These are phyloP conservation scores for Hippocampus zosterae DNA, from an alignment of 2,113 vertebrate genomes.

Conservation along the genomic window DNA sequence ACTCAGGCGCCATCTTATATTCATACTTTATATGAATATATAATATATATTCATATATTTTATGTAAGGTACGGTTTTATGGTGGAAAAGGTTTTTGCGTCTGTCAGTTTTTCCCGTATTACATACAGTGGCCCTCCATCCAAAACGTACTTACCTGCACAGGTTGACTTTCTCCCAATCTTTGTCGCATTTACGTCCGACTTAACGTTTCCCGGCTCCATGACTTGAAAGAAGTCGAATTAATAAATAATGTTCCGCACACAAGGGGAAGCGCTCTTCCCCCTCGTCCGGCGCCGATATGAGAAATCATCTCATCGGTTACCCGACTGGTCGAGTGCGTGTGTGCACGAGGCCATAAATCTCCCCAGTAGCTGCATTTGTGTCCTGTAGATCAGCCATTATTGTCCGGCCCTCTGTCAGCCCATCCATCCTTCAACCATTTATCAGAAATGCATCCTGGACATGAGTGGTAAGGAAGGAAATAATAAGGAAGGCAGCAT, in stretches of 20 bases:
- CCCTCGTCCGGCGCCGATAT: slow-evolving; percentile 35
- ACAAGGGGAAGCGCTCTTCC: slow-evolving; percentile 42
- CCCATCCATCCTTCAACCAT: slow-evolving; percentile 95
- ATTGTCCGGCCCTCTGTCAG: slow-evolving; percentile 95
- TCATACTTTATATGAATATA: no score
- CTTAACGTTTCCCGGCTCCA: slow-evolving; percentile 33
- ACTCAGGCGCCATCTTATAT: no score
- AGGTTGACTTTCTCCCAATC: slow-evolving; percentile 11
- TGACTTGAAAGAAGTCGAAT: slow-evolving; percentile 87
- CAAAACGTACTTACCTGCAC: background rate
- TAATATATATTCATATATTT: no score
- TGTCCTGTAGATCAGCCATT: slow-evolving; percentile 98
- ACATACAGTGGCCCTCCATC: background rate
- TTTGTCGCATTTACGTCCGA: slow-evolving; percentile 36
- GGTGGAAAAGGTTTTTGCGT: no score
- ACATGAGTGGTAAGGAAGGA: slow-evolving; percentile 49
- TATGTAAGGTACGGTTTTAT: no score
- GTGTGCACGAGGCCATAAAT: slow-evolving; percentile 82
- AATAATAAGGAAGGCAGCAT: background rate
- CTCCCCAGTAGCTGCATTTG: slow-evolving; percentile 88
- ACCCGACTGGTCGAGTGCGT: slow-evolving; percentile 81
- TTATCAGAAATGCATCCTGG: slow-evolving; percentile 85
- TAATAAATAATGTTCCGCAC: slow-evolving; percentile 88
- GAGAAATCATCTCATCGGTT: slow-evolving; percentile 94
- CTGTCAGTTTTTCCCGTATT: no score